These are phyloP conservation scores for Eupithecia inturbata DNA, from an alignment of 2,888 invertebrate species.

Conservation along the genomic window DNA sequence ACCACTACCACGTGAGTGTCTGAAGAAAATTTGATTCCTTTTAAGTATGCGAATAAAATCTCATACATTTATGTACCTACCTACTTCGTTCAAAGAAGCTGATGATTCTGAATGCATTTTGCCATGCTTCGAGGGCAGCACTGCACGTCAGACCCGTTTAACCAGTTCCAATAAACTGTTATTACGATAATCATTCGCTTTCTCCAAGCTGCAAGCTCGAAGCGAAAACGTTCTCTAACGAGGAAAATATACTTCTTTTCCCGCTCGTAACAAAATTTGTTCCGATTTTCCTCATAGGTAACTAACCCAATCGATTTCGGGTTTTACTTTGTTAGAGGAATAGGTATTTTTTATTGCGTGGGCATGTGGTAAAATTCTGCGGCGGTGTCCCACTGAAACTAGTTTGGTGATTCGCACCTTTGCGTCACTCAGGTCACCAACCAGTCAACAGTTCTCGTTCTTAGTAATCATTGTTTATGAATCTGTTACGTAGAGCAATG, in stretches of 20 bases:
- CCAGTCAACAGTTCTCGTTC: not conserved
- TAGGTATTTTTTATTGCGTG: conserved; percentile 6
- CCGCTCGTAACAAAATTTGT: too few species aligned
- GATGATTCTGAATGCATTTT: conserved; percentile 1
- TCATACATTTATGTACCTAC: not conserved
- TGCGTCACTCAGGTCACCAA: conserved; percentile 10
- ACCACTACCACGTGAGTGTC: too few species aligned
- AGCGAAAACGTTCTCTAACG: not conserved
- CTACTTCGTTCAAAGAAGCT: not conserved
- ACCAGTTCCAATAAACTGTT: conserved; percentile 6
- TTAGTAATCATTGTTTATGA: not conserved
- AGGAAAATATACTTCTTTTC: conserved; percentile 6
- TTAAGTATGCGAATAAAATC: not conserved
- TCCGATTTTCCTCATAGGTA: conserved; percentile 1
- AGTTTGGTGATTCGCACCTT: not conserved
- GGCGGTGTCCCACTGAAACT: conserved; percentile 6
- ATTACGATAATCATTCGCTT: conserved; percentile 8
- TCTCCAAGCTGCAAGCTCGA: conserved; percentile 3
- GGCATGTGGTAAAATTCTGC: not conserved
- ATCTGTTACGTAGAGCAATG: conserved; percentile 1
- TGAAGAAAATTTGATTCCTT: not conserved
- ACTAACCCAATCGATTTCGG: not conserved
- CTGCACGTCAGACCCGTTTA: conserved; percentile 1
- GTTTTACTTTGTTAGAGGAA: conserved; percentile 10
- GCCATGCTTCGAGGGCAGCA: not conserved